phyloP scores from a whole-genome alignment of 1,140 invertebrate genomes.

The Monochamus saltuarius region DNA sequence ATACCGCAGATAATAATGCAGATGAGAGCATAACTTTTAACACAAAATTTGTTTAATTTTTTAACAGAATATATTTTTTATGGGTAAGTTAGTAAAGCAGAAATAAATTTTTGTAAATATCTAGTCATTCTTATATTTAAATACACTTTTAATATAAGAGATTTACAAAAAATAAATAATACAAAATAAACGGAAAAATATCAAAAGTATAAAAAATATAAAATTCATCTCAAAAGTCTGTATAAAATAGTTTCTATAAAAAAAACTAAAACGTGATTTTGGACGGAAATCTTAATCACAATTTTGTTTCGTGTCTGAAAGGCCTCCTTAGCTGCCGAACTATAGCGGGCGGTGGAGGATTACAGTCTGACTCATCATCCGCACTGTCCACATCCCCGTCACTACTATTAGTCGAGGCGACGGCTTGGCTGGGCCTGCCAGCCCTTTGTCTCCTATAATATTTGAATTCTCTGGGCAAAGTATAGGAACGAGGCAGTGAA shows the following conservation, averaged over 20 bases:
- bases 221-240: conserved; percentile 1
- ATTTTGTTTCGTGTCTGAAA: conserved; percentile 51
- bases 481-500: conserved; percentile 79
- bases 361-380: conserved; percentile 60
- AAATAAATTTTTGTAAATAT: too few species aligned
- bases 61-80: too few species aligned
- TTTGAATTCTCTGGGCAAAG: conserved; percentile 79
- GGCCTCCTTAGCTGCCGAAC: conserved; percentile 43
- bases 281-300: conserved; percentile 27
- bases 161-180: conserved; percentile 24
- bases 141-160: conserved; percentile 11
- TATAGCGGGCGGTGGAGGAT: conserved; percentile 42
- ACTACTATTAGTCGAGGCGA: conserved; percentile 81
- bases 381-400: conserved; percentile 74
- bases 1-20: too few species aligned
- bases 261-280: too few species aligned
- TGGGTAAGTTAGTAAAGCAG: too few species aligned
- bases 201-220: conserved; percentile 18
- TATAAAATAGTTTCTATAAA: too few species aligned
- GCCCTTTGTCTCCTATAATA: conserved; percentile 67
- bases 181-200: conserved; percentile 15
- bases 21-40: too few species aligned
- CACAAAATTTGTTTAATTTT: too few species aligned
- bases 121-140: background rate
- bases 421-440: conserved; percentile 58